Percentiles rank a stretch among this genome's conserved stretches.
Conservation (phyloP, 2,113 vertebrate genomes). For the Mesitornis unicolor region DNA sequence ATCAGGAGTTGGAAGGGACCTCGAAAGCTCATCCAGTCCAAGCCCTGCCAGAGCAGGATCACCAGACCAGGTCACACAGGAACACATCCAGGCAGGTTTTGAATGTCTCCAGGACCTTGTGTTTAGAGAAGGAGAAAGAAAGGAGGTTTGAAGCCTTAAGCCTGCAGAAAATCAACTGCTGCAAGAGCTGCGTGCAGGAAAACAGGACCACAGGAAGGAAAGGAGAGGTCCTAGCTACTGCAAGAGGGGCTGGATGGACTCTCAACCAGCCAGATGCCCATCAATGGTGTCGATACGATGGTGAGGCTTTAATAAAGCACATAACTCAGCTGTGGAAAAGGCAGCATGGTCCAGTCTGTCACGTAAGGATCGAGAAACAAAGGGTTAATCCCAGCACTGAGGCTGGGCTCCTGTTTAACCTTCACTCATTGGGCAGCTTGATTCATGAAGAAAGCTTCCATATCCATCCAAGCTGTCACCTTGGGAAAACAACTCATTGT, state of each 20-base stretch:
- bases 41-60: too few relatives aligned
- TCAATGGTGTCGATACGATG: accelerated
- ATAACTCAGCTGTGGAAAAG: accelerated
- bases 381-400: background rate
- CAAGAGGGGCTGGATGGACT: background rate
- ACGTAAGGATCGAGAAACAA: background rate
- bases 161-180: too few relatives aligned
- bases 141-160: too few relatives aligned
- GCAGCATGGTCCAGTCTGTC: background rate
- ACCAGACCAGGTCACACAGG: too few relatives aligned
- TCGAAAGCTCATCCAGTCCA: too few relatives aligned
- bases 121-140: too few relatives aligned
- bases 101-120: too few relatives aligned
- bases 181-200: too few relatives aligned
- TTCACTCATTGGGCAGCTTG: accelerated
- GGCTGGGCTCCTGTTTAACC: background rate
- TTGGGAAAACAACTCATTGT: background rate
- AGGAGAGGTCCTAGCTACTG: too few relatives aligned
- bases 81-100: too few relatives aligned
- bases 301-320: background rate
- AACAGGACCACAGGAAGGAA: too few relatives aligned
- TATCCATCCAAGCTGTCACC: background rate
- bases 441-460: background rate
- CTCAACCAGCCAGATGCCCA: background rate
- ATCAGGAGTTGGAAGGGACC: background rate